Conservation (phyloP, 2,113 vertebrate genomes). For the Sphaerodactylus townsendi region DNA sequence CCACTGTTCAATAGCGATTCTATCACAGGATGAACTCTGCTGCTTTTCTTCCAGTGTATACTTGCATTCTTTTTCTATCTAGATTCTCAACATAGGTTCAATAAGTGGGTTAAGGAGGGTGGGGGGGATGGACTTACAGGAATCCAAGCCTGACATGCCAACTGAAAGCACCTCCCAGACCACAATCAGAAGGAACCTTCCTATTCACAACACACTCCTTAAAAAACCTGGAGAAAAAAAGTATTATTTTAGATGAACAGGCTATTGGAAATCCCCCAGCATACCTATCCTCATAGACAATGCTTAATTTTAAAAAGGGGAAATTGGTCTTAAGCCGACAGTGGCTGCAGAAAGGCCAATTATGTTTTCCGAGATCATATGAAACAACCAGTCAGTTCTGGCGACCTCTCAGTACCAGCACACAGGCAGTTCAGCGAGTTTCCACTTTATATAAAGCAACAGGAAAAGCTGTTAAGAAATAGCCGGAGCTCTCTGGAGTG, state of each 20-base stretch:
- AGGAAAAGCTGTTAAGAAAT: conserved; percentile 36
- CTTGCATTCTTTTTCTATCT: not conserved
- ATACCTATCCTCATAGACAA: not conserved
- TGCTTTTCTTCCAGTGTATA: not conserved
- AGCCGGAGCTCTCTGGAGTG: conserved; percentile 25
- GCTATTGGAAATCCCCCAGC: conserved; percentile 31
- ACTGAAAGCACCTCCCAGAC: conserved; percentile 3
- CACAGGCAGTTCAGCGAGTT: conserved; percentile 12
- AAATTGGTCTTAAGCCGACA: conserved; percentile 43
- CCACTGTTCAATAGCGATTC: not conserved
- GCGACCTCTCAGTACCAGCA: conserved; percentile 39
- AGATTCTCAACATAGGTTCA: not conserved
- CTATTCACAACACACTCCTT: conserved; percentile 9
- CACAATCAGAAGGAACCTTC: conserved; percentile 27
- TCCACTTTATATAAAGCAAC: not conserved
- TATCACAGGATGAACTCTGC: not conserved
- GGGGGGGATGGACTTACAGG: conserved; percentile 3
- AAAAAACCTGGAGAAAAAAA: conserved; percentile 1
- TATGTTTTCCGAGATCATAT: not conserved
- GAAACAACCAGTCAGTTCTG: conserved; percentile 36
- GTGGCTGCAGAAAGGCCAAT: conserved; percentile 42
- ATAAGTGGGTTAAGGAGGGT: not conserved
- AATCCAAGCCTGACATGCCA: conserved; percentile 16
- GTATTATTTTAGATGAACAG: conserved; percentile 37
- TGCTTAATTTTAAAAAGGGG: not conserved